Base-by-base conservation (phyloP, 2,797 vertebrate genomes). In the Diplodus puntazzo region DNA sequence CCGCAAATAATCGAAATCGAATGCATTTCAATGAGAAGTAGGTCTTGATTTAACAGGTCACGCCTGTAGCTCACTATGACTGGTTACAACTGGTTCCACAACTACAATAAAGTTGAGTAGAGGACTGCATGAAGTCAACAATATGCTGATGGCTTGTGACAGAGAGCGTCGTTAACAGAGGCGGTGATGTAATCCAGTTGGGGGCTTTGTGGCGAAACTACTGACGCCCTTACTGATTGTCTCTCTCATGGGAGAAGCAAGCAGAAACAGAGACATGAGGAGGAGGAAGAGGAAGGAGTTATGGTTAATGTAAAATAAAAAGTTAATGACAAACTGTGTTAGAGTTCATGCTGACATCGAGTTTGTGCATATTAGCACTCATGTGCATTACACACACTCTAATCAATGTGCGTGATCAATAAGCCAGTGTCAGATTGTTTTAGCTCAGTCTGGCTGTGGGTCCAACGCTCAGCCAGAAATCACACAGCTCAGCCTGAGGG, bases 131-230 rank as follows among this genome's bases (percentile, higher is more conserved):
- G 85, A 86, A 89, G 88, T 91, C 89, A 90, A 65, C 79, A 75
- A 60, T 77, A 77, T 11, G 77, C 78, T 86, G 83, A 91, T 79
- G 79, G 39, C 73, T 85, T 80, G 80, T 91, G 92, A 93, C 88
- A 84, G 86, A 83, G 83, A 73, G 80, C 71, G 12, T 73, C 65
- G 43, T 87, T 89, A 88, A 83, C 76, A 73, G 82, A 87, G 87
- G 75, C 17, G 50, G 75, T 92, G 92, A 94, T 91, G 92, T 93
- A 86, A 92, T 92, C 74, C 83, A 86, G 89, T 87, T 21, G 59
- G 75, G 89, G 90, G 80, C 59, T 91, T 87, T 84, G 85, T 70
- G 88, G 88, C 23, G 34, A 90, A 92, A 91, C 82, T 88, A 86
- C 86, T 79, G 88, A 91, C 81, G 75, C 86, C 91, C 85, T 83